A percentile compares a stretch with the other conserved stretches of the same genome.
phyloP scores from a whole-genome alignment of 2,113 vertebrate species.

The Anoura caudifer region DNA sequence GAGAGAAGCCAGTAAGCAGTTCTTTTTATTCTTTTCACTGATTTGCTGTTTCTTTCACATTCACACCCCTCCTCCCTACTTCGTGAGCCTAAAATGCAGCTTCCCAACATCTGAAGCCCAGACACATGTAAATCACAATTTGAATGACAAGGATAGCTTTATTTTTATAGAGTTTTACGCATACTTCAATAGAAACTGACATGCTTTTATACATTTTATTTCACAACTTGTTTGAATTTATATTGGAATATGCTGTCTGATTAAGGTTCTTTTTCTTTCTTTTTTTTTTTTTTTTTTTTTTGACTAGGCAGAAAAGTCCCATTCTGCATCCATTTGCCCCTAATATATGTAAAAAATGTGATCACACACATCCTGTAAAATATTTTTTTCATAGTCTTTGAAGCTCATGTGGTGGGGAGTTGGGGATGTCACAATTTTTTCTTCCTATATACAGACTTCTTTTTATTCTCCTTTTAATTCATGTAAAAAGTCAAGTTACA shows the following conservation, averaged over 20 bases:
- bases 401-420: not conserved
- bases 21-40: not conserved
- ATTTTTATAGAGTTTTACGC: constrained; percentile 25
- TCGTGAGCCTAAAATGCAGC: not conserved
- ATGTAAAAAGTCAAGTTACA: not conserved
- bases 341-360: not conserved
- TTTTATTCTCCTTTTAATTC: constrained; percentile 6
- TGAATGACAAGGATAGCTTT: constrained; percentile 40
- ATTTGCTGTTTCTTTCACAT: not conserved
- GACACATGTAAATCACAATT: not conserved
- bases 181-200: constrained; percentile 27
- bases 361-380: constrained; percentile 1
- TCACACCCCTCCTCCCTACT: not conserved
- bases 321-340: constrained; percentile 33
- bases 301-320: not conserved
- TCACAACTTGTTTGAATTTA: constrained; percentile 60
- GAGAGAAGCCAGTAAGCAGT: not conserved
- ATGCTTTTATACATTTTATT: constrained; percentile 45
- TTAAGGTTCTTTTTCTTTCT: not conserved
- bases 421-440: not conserved
- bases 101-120: not conserved
- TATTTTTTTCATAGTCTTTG: constrained; percentile 12
- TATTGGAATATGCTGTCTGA: constrained; percentile 53
- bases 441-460: not conserved
- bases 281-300: not conserved